phyloP scores from a whole-genome alignment of 2,113 vertebrate species.

The Sceloporus tristichus region DNA sequence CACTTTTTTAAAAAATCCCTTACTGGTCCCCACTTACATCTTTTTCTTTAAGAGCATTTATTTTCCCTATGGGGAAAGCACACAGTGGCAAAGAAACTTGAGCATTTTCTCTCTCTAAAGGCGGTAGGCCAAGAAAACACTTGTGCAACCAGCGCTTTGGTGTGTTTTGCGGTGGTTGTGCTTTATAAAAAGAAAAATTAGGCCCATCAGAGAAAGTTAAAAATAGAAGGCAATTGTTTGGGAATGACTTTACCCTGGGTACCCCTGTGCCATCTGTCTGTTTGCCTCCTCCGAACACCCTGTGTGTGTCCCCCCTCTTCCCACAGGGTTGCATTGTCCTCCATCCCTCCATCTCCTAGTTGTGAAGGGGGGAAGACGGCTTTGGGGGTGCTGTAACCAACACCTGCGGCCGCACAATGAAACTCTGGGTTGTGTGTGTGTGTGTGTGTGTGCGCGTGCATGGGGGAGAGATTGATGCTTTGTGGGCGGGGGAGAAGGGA shows the following conservation, averaged over 20 bases:
- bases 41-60: too few species aligned
- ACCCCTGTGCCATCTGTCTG: slow-evolving; percentile 77
- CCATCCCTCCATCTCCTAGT: slow-evolving; percentile 87
- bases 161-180: not conserved
- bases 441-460: slow-evolving; percentile 71
- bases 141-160: not conserved
- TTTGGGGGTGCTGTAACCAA: slow-evolving; percentile 91
- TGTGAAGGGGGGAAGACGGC: slow-evolving; percentile 88
- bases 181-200: not conserved
- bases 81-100: too few species aligned
- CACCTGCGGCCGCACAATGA: slow-evolving; percentile 97
- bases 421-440: slow-evolving; percentile 92
- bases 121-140: too few species aligned
- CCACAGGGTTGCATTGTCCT: slow-evolving; percentile 92
- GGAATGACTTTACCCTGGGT: slow-evolving; percentile 61
- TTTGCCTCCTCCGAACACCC: slow-evolving; percentile 76
- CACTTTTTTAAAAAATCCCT: too few species aligned
- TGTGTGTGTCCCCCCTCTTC: slow-evolving; percentile 79
- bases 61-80: too few species aligned
- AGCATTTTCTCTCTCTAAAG: too few species aligned
- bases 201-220: slow-evolving; percentile 49
- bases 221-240: slow-evolving; percentile 46
- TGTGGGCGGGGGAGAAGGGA: slow-evolving; percentile 85
- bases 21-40: too few species aligned
- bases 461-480: slow-evolving; percentile 97